Evolutionary conservation across 2,888 invertebrate species (phyloP).

Genomic region (Lasiommata megera): DNA sequence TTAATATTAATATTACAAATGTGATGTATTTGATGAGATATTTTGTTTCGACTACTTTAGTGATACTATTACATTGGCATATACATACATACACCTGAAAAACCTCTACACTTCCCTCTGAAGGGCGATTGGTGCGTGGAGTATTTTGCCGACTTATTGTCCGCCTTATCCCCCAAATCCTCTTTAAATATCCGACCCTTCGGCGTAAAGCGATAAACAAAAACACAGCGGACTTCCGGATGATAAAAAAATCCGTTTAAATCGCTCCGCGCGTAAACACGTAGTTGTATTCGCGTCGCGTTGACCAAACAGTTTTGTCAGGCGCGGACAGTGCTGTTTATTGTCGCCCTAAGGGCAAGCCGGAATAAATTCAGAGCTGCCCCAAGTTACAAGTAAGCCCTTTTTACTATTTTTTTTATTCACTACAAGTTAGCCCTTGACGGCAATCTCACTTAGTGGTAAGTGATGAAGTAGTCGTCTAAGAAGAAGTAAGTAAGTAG

Average conservation of each 20-base stretch:
- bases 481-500: no score
- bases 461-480: no score
- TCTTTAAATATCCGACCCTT: neutral
- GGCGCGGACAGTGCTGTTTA: conserved; percentile 53
- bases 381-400: conserved; percentile 25
- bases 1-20: no score
- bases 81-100: no score
- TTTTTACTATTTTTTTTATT: no score
- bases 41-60: no score
- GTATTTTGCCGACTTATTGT: neutral
- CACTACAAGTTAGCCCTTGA: no score
- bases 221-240: conserved; percentile 20
- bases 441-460: no score
- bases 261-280: conserved; percentile 41
- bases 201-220: conserved; percentile 8
- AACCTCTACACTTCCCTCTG: no score
- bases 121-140: no score
- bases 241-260: conserved; percentile 32
- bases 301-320: conserved; percentile 62
- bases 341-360: conserved; percentile 56
- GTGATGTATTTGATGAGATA: no score
- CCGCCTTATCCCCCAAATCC: neutral
- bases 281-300: conserved; percentile 53
- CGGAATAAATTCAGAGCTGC: conserved; percentile 51
- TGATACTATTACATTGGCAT: no score